These are phyloP conservation scores for Macaria notata DNA, from an alignment of 2,888 invertebrate genomes.

Conservation along the genomic window DNA sequence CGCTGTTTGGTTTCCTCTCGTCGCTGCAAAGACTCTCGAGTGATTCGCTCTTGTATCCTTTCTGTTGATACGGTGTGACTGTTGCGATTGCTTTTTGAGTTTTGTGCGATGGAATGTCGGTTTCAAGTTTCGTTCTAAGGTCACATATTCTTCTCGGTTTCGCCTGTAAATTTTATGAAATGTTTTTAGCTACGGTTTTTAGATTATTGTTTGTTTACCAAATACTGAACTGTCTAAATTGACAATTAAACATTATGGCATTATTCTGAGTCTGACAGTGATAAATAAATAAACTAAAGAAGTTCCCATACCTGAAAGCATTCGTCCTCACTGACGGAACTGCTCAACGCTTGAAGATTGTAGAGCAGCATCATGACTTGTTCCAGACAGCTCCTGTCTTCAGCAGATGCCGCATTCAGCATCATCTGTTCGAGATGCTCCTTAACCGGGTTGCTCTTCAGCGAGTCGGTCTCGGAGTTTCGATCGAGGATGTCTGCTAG, in stretches of 20 bases:
- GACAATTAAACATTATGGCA: not conserved
- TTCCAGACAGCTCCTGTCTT: slow-evolving; percentile 84
- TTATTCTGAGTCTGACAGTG: not conserved
- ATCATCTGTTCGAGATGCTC: slow-evolving; percentile 79
- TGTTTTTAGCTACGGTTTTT: slow-evolving; percentile 14
- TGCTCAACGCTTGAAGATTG: slow-evolving; percentile 82
- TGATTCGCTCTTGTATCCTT: slow-evolving; percentile 74
- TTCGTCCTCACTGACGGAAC: slow-evolving; percentile 81
- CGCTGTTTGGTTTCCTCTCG: slow-evolving; percentile 77
- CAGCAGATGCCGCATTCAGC: slow-evolving; percentile 73
- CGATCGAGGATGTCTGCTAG: slow-evolving; percentile 71
- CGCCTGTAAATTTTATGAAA: slow-evolving; percentile 50
- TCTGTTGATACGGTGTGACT: slow-evolving; percentile 83
- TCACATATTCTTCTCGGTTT: slow-evolving; percentile 74
- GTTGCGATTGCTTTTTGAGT: slow-evolving; percentile 84
- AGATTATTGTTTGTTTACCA: slow-evolving; percentile 1
- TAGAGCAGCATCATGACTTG: slow-evolving; percentile 84
- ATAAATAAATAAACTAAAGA: slow-evolving; percentile 5
- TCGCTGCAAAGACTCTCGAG: slow-evolving; percentile 71
- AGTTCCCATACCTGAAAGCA: slow-evolving; percentile 70
- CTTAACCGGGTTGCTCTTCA: slow-evolving; percentile 74
- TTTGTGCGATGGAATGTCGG: slow-evolving; percentile 67
- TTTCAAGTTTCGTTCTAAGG: slow-evolving; percentile 63
- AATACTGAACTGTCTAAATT: not conserved
- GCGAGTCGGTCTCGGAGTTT: slow-evolving; percentile 71